Evolutionary conservation across 30 jellyfish, hydroid and myxozoan genomes (phyloP), one percentile per base, ranked within the genome.

Genomic region (Hydractinia symbiolongicarpus): DNA sequence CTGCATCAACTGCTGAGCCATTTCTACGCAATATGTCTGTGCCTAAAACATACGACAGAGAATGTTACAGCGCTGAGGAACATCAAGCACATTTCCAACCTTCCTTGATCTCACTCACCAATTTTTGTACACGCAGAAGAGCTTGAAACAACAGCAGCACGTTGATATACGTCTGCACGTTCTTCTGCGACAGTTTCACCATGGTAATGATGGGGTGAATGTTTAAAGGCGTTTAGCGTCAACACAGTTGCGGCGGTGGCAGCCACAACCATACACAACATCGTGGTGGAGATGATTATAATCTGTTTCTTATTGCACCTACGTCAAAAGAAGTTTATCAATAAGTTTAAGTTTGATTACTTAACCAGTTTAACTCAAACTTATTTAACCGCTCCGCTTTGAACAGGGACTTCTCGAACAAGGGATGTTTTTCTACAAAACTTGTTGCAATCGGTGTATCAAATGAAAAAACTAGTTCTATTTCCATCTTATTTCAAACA

Each of bases 1-100:
- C 98, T 17, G 96, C 88, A 80, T 92, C 98, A 1, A 92, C 98
- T 5, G 91, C 96, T 5, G 96, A 86, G 64, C 98, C 98, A 70
- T 92, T 92, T 44, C 72, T 79, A 55, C 83, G 76, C 54, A 92
- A 79, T 69, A 92, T 83, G 10, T 79, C 93, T 56, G 71, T 94
- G 13, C 96, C 96, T 71, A 50, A n/a, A 71, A 71, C 15, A 17
- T 11, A 11, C 17, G 19, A 11, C 15, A 58, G 16, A 58, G 19
- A 11, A 11, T 17, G 1, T 1, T 11, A 58, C 19, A 11, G 69
- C 15, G 69, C 15, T 58, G 16, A 58, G 69, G 44, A 30, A 30
- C 44, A 58, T 3, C 69, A 3, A 58, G 19, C 17, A 58, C 19
- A 17, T 11, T 58, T 17, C 1, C 19, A 58, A 58, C 19, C 69